phyloP scores from a whole-genome alignment of 2,113 vertebrate genomes.

The Scolopax mira region DNA sequence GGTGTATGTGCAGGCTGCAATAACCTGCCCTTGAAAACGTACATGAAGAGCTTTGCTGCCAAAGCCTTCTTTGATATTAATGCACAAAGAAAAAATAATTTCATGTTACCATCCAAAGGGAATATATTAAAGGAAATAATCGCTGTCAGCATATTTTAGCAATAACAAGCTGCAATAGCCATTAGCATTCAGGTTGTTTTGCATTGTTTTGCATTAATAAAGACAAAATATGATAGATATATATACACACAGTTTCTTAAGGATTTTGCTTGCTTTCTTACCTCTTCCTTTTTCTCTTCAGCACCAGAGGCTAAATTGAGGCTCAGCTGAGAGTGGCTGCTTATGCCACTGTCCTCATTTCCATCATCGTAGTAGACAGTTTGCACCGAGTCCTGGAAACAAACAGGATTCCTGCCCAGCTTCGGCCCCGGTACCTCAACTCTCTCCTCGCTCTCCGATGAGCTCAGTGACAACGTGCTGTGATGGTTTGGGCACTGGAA shows the following conservation, averaged over 20 bases:
- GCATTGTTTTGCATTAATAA: conserved; percentile 37
- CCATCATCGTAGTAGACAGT: conserved; percentile 58
- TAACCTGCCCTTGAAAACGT: not conserved
- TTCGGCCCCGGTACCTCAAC: conserved; percentile 31
- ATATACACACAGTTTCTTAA: not conserved
- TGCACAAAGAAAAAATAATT: conserved; percentile 19
- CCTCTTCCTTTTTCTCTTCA: conserved; percentile 77
- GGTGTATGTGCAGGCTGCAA: not conserved
- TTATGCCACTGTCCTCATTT: conserved; percentile 68
- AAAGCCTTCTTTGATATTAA: conserved; percentile 39
- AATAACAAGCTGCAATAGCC: conserved; percentile 5
- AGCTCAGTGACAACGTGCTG: conserved; percentile 73
- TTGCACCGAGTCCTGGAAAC: conserved; percentile 43
- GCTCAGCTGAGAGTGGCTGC: conserved; percentile 69
- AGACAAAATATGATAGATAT: not conserved
- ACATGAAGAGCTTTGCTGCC: not conserved
- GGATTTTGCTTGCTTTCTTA: conserved; percentile 60
- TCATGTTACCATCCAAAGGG: not conserved
- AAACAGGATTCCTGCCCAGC: conserved; percentile 54
- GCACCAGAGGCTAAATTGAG: conserved; percentile 30
- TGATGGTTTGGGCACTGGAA: conserved; percentile 50
- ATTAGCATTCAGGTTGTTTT: not conserved
- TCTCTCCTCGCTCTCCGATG: conserved; percentile 70
- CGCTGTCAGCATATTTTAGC: conserved; percentile 22
- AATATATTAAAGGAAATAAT: conserved; percentile 28